Evolutionary conservation across 2,888 invertebrate species (phyloP).

Genomic region (Euplexia lucipara): DNA sequence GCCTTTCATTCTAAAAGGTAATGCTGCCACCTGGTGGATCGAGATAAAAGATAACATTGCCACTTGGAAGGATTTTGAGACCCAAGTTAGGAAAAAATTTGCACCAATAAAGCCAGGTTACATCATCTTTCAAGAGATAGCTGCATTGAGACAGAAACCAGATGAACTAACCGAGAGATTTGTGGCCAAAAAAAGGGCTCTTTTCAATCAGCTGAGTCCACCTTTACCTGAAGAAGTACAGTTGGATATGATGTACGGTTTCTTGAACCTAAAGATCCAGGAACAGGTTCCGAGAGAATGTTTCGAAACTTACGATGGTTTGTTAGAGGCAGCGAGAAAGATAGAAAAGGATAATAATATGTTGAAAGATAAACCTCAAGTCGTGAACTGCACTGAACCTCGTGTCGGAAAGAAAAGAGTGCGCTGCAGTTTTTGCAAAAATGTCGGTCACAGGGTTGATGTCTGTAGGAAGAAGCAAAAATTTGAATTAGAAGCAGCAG

Average conservation of each 20-base stretch:
- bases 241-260: constrained; percentile 54
- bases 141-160: constrained; percentile 34
- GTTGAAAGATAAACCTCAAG: constrained; percentile 13
- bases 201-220: constrained; percentile 40
- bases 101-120: constrained; percentile 41
- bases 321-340: constrained; percentile 53
- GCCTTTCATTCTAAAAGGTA: constrained; percentile 39
- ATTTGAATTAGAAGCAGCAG: constrained; percentile 10
- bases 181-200: constrained; percentile 45
- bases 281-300: constrained; percentile 45
- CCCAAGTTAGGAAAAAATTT: constrained; percentile 26
- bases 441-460: constrained; percentile 32
- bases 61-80: constrained; percentile 52
- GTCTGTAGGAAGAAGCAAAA: constrained; percentile 44
- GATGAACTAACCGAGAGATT: constrained; percentile 51
- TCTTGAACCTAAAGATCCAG: constrained; percentile 33
- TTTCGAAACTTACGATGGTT: constrained; percentile 37
- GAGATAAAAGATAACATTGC: constrained; percentile 24
- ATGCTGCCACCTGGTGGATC: constrained; percentile 53
- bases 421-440: constrained; percentile 42
- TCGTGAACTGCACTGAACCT: background rate
- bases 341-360: constrained; percentile 37
- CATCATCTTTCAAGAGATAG: constrained; percentile 37
- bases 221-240: constrained; percentile 46
- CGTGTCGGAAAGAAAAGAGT: constrained; percentile 23